These are phyloP conservation scores for Xerus inauris DNA, from an alignment of 2,113 vertebrate genomes.

Conservation along the genomic window DNA sequence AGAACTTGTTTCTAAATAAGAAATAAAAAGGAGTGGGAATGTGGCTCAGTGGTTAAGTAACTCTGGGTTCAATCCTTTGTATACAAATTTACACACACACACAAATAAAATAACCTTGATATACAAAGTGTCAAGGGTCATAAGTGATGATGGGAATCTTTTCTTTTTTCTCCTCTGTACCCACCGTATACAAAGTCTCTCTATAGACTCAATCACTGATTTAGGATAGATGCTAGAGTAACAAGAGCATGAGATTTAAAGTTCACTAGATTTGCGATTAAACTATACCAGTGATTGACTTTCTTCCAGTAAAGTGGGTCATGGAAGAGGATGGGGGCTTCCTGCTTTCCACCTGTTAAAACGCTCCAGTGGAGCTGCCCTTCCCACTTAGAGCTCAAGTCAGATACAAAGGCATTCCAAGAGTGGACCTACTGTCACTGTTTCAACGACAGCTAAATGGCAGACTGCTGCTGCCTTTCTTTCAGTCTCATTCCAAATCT, in stretches of 20 bases:
- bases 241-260: background rate
- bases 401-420: background rate
- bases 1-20: no score
- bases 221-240: background rate
- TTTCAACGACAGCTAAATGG: constrained; percentile 40
- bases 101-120: background rate
- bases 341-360: background rate
- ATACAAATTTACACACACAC: no score
- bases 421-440: background rate
- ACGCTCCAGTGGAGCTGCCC: background rate
- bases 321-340: rapidly evolving
- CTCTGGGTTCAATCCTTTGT: no score
- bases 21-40: no score
- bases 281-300: background rate
- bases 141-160: background rate
- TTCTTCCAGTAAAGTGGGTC: constrained; percentile 50
- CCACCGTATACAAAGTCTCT: background rate
- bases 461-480: rapidly evolving
- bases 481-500: constrained; percentile 71
- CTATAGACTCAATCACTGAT: background rate
- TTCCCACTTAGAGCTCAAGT: rapidly evolving
- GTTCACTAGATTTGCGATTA: background rate
- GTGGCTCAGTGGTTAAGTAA: no score
- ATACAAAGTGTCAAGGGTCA: background rate
- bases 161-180: background rate